Percentiles rank a stretch among this genome's conserved stretches.
Evolutionary conservation across 2,113 vertebrate genomes (phyloP).

Genomic region (Xiphorhynchus elegans): DNA sequence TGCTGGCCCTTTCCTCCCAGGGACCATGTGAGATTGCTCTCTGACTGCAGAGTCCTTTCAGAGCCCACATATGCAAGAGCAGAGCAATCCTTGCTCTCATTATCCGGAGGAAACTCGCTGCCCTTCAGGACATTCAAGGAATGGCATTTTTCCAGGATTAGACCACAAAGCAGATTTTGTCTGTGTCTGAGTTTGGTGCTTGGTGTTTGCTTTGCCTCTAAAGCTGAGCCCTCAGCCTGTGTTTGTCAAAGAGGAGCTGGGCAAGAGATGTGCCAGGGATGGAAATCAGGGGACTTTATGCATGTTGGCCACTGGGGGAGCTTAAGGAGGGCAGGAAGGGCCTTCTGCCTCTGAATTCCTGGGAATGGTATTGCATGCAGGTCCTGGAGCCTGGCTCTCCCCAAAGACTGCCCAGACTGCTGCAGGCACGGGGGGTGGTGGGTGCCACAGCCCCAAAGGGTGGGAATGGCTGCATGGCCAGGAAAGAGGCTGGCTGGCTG

Average conservation of each 20-base stretch:
- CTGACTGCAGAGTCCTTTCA: not conserved
- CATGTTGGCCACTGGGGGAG: not conserved
- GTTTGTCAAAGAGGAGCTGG: not conserved
- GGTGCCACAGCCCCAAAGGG: not conserved
- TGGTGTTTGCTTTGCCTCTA: not conserved
- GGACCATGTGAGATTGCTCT: not conserved
- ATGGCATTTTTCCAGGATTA: not conserved
- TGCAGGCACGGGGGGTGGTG: accelerated
- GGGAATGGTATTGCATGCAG: not conserved
- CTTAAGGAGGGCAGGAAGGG: not conserved
- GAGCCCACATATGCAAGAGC: not conserved
- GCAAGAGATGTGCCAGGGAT: not conserved
- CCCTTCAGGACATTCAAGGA: not conserved
- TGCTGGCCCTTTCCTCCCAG: not conserved
- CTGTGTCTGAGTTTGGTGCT: not conserved
- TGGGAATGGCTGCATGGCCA: not conserved
- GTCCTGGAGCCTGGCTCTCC: not conserved
- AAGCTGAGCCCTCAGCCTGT: not conserved
- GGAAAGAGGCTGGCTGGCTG: accelerated
- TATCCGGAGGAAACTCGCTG: not conserved
- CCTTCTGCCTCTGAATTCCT: not conserved
- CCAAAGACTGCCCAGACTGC: not conserved
- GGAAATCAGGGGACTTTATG: not conserved
- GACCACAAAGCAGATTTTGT: not conserved
- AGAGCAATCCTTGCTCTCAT: not conserved